These are phyloP conservation scores for Microcebus jonahi DNA, from an alignment of 2,113 vertebrate species.

Conservation along the genomic window DNA sequence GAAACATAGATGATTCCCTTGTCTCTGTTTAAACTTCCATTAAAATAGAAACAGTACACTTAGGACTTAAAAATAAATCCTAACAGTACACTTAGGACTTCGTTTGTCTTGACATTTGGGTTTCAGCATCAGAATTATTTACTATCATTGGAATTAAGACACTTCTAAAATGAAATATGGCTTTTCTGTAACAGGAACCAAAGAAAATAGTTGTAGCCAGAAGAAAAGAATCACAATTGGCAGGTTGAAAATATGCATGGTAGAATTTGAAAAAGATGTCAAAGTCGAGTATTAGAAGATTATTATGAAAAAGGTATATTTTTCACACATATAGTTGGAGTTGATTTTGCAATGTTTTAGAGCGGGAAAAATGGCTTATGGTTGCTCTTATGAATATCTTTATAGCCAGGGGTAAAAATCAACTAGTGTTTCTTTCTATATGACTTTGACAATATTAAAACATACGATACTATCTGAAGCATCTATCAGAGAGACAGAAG, in stretches of 20 bases:
- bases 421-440: slow-evolving; percentile 25
- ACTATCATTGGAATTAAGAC: slow-evolving; percentile 25
- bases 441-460: slow-evolving; percentile 39
- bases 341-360: slow-evolving; percentile 30
- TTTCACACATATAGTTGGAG: not conserved
- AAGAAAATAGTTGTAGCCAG: slow-evolving; percentile 24
- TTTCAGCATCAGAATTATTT: slow-evolving; percentile 17
- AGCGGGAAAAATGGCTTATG: not conserved
- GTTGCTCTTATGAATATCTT: slow-evolving; percentile 15
- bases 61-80: not conserved
- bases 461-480: not conserved
- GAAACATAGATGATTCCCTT: not conserved
- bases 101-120: slow-evolving; percentile 8
- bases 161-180: slow-evolving; percentile 14
- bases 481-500: slow-evolving; percentile 27
- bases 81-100: not conserved
- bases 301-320: slow-evolving; percentile 7
- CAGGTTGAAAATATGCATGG: slow-evolving; percentile 23
- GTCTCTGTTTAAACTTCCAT: slow-evolving; percentile 29
- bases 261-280: not conserved
- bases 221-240: slow-evolving; percentile 20
- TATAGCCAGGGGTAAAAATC: not conserved
- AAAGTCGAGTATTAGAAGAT: not conserved
- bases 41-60: not conserved
- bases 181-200: not conserved